phyloP scores from a whole-genome alignment of 2,113 vertebrate genomes.

The Lycocorax pyrrhopterus region DNA sequence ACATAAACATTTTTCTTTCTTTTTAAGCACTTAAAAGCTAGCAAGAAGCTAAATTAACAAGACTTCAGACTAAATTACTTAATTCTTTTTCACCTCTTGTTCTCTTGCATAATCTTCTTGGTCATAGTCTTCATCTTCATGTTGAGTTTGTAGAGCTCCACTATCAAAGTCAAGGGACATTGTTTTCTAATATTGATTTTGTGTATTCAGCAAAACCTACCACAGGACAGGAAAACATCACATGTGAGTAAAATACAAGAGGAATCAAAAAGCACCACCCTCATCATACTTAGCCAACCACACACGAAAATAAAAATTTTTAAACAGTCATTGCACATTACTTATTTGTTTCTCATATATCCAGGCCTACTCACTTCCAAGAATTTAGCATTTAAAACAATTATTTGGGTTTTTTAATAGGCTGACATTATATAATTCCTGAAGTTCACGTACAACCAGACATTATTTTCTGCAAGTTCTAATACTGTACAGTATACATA shows the following conservation, averaged over 20 bases:
- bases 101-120: constrained; percentile 80
- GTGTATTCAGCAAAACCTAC: not conserved
- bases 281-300: not conserved
- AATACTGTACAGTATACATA: accelerated
- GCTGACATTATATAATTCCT: not conserved
- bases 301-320: not conserved
- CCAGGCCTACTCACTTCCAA: not conserved
- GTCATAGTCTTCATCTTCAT: constrained; percentile 77
- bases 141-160: constrained; percentile 71
- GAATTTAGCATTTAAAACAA: not conserved
- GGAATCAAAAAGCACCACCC: not conserved
- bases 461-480: not conserved
- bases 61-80: not conserved
- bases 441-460: not conserved
- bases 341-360: not conserved
- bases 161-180: constrained; percentile 82
- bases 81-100: constrained; percentile 70
- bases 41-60: not conserved
- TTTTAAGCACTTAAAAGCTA: not conserved
- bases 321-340: not conserved
- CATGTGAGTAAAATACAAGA: not conserved
- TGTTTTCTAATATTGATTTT: not conserved
- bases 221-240: not conserved
- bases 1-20: not conserved
- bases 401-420: not conserved